Conservation (phyloP, 1,140 invertebrate species). For the Aphis gossypii region DNA sequence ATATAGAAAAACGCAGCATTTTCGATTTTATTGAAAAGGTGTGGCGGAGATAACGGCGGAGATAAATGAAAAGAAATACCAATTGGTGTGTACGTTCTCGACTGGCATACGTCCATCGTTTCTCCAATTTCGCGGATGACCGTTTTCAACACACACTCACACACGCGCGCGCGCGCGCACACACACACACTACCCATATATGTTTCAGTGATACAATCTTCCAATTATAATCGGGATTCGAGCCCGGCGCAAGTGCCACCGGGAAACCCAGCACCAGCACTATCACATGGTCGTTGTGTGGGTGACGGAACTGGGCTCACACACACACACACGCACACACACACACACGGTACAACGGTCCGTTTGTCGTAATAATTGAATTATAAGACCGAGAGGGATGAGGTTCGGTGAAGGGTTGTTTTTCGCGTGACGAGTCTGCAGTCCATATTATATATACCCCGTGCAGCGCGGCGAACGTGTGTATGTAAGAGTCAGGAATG, state of each 20-base stretch:
- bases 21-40: slow-evolving; percentile 11
- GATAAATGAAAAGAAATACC: slow-evolving; percentile 43
- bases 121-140: slow-evolving; percentile 24
- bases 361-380: slow-evolving; percentile 50
- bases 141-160: background rate
- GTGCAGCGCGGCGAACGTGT: background rate
- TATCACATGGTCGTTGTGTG: background rate
- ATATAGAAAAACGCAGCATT: background rate
- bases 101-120: slow-evolving; percentile 49
- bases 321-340: background rate
- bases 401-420: background rate
- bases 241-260: background rate
- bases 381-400: slow-evolving; percentile 36
- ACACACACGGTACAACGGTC: background rate
- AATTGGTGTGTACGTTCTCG: background rate
- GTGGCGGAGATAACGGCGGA: background rate
- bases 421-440: slow-evolving; percentile 42
- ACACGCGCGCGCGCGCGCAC: no score
- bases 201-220: slow-evolving; percentile 11
- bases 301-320: background rate
- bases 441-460: background rate
- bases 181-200: background rate
- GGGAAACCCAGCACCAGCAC: background rate
- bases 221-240: slow-evolving; percentile 33
- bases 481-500: background rate